A percentile compares a stretch with the other conserved stretches of the same genome.
Conservation (phyloP, 2,113 vertebrate species). For the Trachemys scripta region DNA sequence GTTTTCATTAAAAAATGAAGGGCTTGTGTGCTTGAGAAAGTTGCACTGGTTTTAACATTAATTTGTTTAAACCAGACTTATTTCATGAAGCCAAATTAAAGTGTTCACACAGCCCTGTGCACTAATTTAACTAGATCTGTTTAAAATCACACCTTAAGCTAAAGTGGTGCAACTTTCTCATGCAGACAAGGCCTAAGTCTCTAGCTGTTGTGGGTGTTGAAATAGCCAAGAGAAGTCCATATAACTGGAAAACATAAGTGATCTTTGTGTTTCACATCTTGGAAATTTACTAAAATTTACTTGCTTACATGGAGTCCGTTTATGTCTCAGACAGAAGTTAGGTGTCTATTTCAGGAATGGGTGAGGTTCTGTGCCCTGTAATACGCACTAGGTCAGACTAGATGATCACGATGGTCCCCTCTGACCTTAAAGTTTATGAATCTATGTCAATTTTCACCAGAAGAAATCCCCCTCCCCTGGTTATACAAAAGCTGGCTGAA, state of each 20-base stretch:
- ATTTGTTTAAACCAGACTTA: neutral
- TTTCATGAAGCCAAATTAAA: neutral
- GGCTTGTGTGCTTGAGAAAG: neutral
- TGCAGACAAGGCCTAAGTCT: neutral
- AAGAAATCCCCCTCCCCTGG: neutral
- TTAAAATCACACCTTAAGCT: neutral
- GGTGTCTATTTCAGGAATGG: too few species aligned
- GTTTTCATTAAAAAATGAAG: neutral
- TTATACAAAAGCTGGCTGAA: neutral
- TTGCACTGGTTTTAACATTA: neutral
- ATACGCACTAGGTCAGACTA: too few species aligned
- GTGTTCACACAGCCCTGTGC: neutral
- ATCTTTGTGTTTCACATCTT: neutral
- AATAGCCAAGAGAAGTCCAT: neutral
- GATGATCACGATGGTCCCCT: too few species aligned
- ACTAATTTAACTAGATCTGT: neutral
- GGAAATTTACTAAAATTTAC: accelerated
- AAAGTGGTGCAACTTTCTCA: neutral
- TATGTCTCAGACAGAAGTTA: too few species aligned
- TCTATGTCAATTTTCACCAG: neutral
- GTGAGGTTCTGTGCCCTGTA: too few species aligned
- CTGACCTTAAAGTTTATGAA: too few species aligned
- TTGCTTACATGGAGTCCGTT: neutral
- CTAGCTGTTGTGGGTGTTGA: neutral
- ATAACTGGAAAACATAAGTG: neutral